These are phyloP conservation scores for Panagrolaimus sp. DNA, from an alignment of 1,140 invertebrate genomes.

Conservation along the genomic window DNA sequence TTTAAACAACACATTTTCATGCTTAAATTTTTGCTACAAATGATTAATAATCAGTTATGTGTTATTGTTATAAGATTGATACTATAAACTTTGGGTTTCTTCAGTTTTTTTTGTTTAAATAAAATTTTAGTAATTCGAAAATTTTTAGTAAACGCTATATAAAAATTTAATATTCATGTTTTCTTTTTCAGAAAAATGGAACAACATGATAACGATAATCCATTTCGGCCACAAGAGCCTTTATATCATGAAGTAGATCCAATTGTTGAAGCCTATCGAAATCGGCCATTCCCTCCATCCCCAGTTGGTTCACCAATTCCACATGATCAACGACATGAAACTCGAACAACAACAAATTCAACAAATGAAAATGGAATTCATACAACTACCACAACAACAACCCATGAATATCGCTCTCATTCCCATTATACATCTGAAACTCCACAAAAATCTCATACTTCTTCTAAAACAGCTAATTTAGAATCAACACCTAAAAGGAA, in stretches of 20 bases:
- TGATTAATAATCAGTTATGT: too few species aligned
- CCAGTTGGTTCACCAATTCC: conserved; percentile 43
- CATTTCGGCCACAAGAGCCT: conserved; percentile 42
- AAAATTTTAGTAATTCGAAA: too few species aligned
- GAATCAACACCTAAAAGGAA: too few species aligned
- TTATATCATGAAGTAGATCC: conserved; percentile 50
- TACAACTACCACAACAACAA: conserved; percentile 22
- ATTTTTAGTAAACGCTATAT: too few species aligned
- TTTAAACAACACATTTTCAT: too few species aligned
- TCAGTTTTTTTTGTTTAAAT: too few species aligned
- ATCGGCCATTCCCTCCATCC: conserved; percentile 42
- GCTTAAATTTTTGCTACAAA: too few species aligned
- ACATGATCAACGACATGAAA: conserved; percentile 21
- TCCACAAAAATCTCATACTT: too few species aligned
- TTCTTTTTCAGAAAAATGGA: conserved; percentile 32
- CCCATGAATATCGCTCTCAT: not conserved
- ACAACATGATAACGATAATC: conserved; percentile 40
- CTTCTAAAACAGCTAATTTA: too few species aligned
- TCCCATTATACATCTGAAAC: not conserved
- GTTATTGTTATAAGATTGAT: too few species aligned
- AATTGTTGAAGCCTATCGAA: conserved; percentile 43
- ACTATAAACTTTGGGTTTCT: too few species aligned
- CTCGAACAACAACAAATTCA: not conserved
- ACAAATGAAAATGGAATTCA: not conserved
- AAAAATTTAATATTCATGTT: too few species aligned